Conservation (phyloP, 2,797 vertebrate species). For the Danio aesculapii region DNA sequence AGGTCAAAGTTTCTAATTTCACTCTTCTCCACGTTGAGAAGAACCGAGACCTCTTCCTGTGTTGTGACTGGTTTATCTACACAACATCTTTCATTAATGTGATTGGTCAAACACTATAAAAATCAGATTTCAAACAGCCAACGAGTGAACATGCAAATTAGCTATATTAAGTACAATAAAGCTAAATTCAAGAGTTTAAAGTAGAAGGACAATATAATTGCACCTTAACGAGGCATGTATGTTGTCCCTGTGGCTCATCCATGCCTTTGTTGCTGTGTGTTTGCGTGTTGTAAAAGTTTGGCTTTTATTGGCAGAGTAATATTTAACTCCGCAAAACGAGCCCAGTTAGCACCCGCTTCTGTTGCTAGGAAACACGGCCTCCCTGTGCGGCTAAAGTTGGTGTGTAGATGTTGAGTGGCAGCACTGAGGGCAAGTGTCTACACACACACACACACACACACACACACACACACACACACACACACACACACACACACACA, state of each 20-base stretch:
- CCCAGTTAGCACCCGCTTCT: constrained; percentile 68
- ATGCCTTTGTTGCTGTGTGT: constrained; percentile 29
- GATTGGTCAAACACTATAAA: background rate
- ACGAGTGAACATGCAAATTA: background rate
- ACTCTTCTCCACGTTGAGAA: background rate
- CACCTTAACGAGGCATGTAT: background rate
- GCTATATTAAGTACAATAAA: background rate
- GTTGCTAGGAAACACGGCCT: constrained; percentile 81
- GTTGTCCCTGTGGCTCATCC: background rate
- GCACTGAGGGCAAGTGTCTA: constrained; percentile 45
- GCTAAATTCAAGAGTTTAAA: background rate
- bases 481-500: constrained; percentile 32
- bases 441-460: constrained; percentile 25
- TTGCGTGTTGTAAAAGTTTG: constrained; percentile 57
- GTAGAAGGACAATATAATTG: background rate
- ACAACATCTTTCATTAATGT: background rate
- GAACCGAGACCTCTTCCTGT: background rate
- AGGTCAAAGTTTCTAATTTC: background rate
- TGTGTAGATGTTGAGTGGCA: constrained; percentile 59
- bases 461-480: too few species aligned
- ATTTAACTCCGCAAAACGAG: constrained; percentile 59
- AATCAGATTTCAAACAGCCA: background rate
- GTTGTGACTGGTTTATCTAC: background rate
- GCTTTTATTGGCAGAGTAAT: constrained; percentile 49
- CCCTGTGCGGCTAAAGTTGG: constrained; percentile 62